Conservation (phyloP, 1,140 invertebrate genomes). For the Lasioglossum albipes region DNA sequence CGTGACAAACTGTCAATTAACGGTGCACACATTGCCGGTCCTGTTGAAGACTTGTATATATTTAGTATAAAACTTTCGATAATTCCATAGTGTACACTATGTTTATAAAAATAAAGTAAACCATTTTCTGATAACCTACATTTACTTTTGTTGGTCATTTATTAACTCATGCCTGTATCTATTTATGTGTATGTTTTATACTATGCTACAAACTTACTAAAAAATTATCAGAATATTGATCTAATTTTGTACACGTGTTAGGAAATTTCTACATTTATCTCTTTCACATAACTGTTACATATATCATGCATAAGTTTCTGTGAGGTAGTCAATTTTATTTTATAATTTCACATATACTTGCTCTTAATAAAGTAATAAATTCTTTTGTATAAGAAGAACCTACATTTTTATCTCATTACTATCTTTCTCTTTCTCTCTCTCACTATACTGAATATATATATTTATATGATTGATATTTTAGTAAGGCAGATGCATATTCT, state of each 20-base stretch:
- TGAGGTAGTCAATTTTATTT: not conserved
- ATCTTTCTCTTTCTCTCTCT: no score
- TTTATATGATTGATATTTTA: not conserved
- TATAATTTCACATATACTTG: not conserved
- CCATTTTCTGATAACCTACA: conserved; percentile 38
- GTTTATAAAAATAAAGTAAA: conserved; percentile 10
- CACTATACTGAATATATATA: not conserved
- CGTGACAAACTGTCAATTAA: conserved; percentile 41
- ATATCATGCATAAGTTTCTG: not conserved
- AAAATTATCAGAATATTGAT: not conserved
- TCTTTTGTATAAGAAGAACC: not conserved
- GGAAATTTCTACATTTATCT: not conserved
- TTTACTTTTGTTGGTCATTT: conserved; percentile 22
- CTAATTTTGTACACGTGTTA: not conserved
- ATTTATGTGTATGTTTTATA: not conserved
- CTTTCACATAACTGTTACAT: not conserved
- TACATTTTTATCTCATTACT: not conserved
- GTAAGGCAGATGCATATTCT: not conserved
- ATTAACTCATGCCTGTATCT: not conserved
- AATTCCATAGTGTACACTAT: conserved; percentile 1
- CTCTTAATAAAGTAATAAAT: not conserved
- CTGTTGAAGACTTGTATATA: not conserved
- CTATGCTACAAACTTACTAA: not conserved
- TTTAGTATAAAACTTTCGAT: not conserved
- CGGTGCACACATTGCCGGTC: not conserved